Conservation (phyloP, 1,140 invertebrate species). For the Trichonephila clavipes region DNA sequence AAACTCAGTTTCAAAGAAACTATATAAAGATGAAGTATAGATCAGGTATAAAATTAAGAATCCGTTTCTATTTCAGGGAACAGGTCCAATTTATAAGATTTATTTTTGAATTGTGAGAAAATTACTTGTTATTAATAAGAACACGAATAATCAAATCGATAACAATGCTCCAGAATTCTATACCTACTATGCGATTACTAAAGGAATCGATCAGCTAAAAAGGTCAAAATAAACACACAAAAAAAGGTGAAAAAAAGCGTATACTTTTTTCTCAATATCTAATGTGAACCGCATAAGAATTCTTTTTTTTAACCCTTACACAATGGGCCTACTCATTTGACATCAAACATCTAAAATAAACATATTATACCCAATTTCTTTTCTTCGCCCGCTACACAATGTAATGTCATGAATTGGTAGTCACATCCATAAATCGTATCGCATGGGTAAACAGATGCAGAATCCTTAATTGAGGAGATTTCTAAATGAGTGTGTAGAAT, state of each 20-base stretch:
- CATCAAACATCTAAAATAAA: constrained; percentile 61
- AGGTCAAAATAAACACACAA: not conserved
- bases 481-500: constrained; percentile 8
- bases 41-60: not conserved
- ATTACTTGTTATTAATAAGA: constrained; percentile 6
- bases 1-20: too few species aligned
- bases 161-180: constrained; percentile 34
- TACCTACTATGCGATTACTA: not conserved
- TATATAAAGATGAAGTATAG: not conserved
- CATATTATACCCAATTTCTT: constrained; percentile 43
- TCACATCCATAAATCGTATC: constrained; percentile 57
- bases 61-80: not conserved
- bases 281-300: not conserved
- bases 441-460: constrained; percentile 48
- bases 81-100: not conserved
- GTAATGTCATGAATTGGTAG: constrained; percentile 44
- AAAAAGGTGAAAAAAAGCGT: not conserved
- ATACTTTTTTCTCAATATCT: constrained; percentile 30
- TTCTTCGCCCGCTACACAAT: constrained; percentile 41
- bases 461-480: constrained; percentile 57
- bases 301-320: constrained; percentile 19
- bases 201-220: constrained; percentile 5
- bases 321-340: constrained; percentile 67
- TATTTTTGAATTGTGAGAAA: constrained; percentile 5
- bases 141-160: constrained; percentile 19